Base-by-base conservation (phyloP, 2,888 invertebrate genomes). In the Fabriciana adippe region DNA sequence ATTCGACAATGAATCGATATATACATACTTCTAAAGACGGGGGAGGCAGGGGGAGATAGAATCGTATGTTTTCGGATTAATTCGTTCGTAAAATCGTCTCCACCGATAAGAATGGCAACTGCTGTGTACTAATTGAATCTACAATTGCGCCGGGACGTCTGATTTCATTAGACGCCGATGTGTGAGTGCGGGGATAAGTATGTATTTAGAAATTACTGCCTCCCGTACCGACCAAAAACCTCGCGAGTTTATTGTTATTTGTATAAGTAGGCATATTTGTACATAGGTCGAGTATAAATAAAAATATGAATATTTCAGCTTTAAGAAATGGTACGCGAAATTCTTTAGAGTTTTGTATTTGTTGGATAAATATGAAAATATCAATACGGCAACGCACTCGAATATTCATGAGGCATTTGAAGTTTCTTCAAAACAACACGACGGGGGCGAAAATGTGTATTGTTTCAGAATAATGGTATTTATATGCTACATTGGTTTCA, bases 11-110 rank as follows among this genome's bases (percentile, higher is more conserved):
- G 77, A 67, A 82, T 86, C 86, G 84, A 88, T 87, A 83, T 80
- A 83, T 84, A 82, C 79, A 80, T 77, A 84, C 77, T 78, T 79
- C 77, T 77, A 77, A 78, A 82, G 83, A 79, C 75, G 80, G 81
- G 83, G 83, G 83, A 80, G 85, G 79, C 76, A 79, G 82, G 85
- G 88, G 91, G 87, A 89, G 90, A 90, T 90, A 88, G 83, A 81
- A 89, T 91, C 92, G 90, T 92, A 90, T 92, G 92, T 91, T 92
- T 92, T 91, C 89, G 90, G 89, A 92, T 91, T 91, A 91, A 92
- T 92, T 92, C 92, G 90, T 90, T 92, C 92, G 92, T 91, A 89
- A 92, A 92, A 92, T 92, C 92, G 92, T 91, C 91, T 88, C 88
- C 84, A 78, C 83, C 88, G 90, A 92, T 92, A 92, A 92, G 92